Percentiles rank a stretch among this genome's conserved stretches.
Evolutionary conservation across 2,888 invertebrate genomes (phyloP).

Genomic region (Volucella inanis): DNA sequence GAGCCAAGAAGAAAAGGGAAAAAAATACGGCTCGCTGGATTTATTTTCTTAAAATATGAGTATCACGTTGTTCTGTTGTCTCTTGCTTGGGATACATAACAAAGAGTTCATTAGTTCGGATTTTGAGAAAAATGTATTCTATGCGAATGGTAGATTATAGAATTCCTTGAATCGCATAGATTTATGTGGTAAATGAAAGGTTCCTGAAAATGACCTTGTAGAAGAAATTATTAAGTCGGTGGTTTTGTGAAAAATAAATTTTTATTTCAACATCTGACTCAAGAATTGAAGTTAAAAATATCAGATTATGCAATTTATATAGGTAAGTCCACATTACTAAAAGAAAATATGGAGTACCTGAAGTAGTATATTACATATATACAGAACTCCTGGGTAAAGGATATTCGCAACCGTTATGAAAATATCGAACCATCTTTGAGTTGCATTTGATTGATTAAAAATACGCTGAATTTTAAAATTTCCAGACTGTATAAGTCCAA

Average conservation of each 20-base stretch:
- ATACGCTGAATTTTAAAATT: too few species aligned
- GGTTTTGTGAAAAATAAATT: background rate
- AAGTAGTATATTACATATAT: too few species aligned
- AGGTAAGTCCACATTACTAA: too few species aligned
- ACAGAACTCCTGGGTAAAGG: too few species aligned
- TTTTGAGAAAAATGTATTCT: conserved; percentile 35
- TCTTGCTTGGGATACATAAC: conserved; percentile 49
- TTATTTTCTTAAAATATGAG: conserved; percentile 65
- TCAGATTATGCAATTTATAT: conserved; percentile 1
- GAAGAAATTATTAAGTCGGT: conserved; percentile 48
- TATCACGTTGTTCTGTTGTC: conserved; percentile 59
- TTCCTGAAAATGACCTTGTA: conserved; percentile 34
- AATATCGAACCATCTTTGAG: too few species aligned
- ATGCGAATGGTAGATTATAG: conserved; percentile 40
- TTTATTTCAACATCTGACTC: conserved; percentile 29
- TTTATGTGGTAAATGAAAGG: conserved; percentile 58
- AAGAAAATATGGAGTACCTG: too few species aligned
- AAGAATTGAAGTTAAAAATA: conserved; percentile 30
- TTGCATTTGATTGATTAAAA: too few species aligned
- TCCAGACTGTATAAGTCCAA: too few species aligned
- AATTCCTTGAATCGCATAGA: conserved; percentile 48
- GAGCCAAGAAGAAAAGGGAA: conserved; percentile 1
- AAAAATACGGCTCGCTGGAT: conserved; percentile 48
- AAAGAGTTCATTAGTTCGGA: conserved; percentile 66
- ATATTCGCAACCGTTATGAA: too few species aligned